Conservation (phyloP, 1,140 invertebrate species). For the Periplaneta americana region DNA sequence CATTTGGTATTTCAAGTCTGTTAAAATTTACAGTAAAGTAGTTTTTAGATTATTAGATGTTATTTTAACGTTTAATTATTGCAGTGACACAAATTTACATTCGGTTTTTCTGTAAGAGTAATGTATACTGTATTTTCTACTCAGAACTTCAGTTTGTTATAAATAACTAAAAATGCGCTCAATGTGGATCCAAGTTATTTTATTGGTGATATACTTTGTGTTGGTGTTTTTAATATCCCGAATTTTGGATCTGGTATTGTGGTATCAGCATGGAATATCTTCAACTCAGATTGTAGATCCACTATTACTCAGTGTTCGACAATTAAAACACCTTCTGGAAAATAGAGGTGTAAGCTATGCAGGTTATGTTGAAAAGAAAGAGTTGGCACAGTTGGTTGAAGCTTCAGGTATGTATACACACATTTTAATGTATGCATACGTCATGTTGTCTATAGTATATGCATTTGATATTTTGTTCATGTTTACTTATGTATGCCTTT, state of each 20-base stretch:
- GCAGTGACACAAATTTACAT: not conserved
- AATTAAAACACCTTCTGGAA: constrained; percentile 44
- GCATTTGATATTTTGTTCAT: too few relatives aligned
- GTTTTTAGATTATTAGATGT: not conserved
- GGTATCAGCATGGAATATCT: constrained; percentile 27
- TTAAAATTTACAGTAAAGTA: not conserved
- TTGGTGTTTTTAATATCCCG: constrained; percentile 26
- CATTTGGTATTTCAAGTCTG: not conserved
- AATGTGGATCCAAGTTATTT: constrained; percentile 20
- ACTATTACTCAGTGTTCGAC: constrained; percentile 41
- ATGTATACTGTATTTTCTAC: too few relatives aligned
- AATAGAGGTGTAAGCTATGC: constrained; percentile 45
- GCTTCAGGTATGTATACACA: constrained; percentile 39
- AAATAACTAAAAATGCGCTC: constrained; percentile 16
- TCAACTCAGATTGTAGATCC: constrained; percentile 37
- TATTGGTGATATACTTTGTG: constrained; percentile 28
- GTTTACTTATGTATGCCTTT: constrained; percentile 6
- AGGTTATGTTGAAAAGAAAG: constrained; percentile 44
- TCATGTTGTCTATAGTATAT: too few relatives aligned
- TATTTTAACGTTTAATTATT: not conserved
- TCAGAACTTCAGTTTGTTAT: not conserved
- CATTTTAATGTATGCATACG: too few relatives aligned
- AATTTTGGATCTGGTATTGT: constrained; percentile 27
- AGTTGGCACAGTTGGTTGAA: constrained; percentile 41
- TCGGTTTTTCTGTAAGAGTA: not conserved